These are phyloP conservation scores for Seriola aureovittata DNA, from an alignment of 2,113 vertebrate species.

Conservation along the genomic window DNA sequence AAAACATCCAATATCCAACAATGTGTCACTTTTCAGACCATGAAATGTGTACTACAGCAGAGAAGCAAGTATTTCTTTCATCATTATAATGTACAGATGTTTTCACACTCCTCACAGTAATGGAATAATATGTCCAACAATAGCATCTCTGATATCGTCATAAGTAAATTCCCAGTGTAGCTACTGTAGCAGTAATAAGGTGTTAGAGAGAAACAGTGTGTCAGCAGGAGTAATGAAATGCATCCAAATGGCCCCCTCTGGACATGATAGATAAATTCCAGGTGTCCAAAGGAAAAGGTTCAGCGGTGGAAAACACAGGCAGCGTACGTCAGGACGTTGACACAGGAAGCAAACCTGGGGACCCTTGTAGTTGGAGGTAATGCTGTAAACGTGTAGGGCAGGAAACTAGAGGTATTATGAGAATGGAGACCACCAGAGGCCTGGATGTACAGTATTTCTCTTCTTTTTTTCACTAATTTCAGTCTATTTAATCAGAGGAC, in stretches of 20 bases:
- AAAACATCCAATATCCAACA: not conserved
- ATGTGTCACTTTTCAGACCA: not conserved
- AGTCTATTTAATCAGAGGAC: not conserved
- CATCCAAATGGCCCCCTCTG: constrained; percentile 55
- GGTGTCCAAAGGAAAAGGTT: constrained; percentile 68
- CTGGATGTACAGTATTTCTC: not conserved
- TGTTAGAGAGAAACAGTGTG: constrained; percentile 34
- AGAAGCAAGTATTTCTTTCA: not conserved
- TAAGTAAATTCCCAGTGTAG: constrained; percentile 23
- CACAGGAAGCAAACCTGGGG: constrained; percentile 57
- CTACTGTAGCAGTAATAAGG: constrained; percentile 15
- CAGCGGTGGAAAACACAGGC: constrained; percentile 48
- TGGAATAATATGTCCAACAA: constrained; percentile 19
- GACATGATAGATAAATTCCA: constrained; percentile 52
- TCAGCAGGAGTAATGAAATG: constrained; percentile 39
- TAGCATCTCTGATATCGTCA: constrained; percentile 5
- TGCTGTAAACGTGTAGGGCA: constrained; percentile 22
- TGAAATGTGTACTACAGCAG: not conserved
- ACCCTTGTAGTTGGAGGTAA: constrained; percentile 38
- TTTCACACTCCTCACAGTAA: not conserved
- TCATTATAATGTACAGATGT: not conserved
- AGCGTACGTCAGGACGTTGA: constrained; percentile 49
- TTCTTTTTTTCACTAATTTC: not conserved
- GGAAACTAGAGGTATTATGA: constrained; percentile 36
- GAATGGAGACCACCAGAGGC: not conserved